These are phyloP conservation scores for Corbicula japonica DNA, from an alignment of 2,888 invertebrate genomes.

Conservation along the genomic window DNA sequence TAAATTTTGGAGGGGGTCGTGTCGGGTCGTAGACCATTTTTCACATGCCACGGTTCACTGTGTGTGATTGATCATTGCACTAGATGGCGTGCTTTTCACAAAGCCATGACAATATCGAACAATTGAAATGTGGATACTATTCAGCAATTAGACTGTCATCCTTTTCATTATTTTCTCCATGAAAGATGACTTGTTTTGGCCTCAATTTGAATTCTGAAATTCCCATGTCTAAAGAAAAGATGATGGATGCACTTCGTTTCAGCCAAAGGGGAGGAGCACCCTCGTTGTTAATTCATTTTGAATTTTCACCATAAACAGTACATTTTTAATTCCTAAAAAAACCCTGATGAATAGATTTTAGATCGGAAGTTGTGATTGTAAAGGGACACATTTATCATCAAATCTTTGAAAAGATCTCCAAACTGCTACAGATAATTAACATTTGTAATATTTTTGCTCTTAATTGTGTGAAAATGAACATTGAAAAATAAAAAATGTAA, in stretches of 20 bases:
- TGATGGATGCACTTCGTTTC: conserved; percentile 44
- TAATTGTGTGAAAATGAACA: too few species aligned
- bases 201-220: conserved; percentile 46
- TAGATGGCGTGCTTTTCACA: conserved; percentile 35
- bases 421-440: conserved; percentile 33
- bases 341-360: conserved; percentile 25
- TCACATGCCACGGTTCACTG: conserved; percentile 46
- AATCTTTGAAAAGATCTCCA: conserved; percentile 22
- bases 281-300: conserved; percentile 50
- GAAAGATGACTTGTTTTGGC: conserved; percentile 45
- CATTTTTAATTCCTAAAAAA: conserved; percentile 24
- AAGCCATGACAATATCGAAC: conserved; percentile 35
- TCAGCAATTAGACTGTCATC: conserved; percentile 67
- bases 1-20: conserved; percentile 36
- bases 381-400: conserved; percentile 57
- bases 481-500: too few species aligned
- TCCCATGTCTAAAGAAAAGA: conserved; percentile 54
- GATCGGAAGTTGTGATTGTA: conserved; percentile 60
- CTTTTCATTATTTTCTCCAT: conserved; percentile 48
- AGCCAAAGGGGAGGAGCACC: conserved; percentile 30
- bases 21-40: conserved; percentile 45
- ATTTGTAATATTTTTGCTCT: conserved; percentile 5
- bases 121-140: conserved; percentile 57
- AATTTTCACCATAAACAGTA: conserved; percentile 10
- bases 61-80: conserved; percentile 41